Base-by-base conservation (phyloP, 2,888 invertebrate species). In the Smittia aterrima region DNA sequence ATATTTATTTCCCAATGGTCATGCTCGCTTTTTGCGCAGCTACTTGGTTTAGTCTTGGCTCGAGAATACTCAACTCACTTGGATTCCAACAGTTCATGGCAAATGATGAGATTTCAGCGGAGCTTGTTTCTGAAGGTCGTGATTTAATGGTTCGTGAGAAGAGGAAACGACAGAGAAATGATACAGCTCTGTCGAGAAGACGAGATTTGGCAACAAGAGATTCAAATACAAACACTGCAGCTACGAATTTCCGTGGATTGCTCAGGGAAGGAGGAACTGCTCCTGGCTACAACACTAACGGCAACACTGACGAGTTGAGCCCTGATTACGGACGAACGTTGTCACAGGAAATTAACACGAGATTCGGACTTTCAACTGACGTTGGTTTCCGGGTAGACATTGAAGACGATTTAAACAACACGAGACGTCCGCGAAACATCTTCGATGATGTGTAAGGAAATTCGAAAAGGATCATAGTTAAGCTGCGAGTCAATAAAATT, bases 21-120 rank as follows among this genome's bases (percentile, higher is more conserved):
- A 97, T 99, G 81, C 87, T 74, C 7, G 64, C 74, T 13, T 24
- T 74, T 32, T 74, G 66, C 40, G 47, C 64, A n/a, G 87, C 92
- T 54, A 99, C 98, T 0, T 96, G 95, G 86, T 93, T 96, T 80
- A 94, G 94, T 78, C 84, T 98, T 58, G 98, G 98, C 74, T 93
- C 95, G 74, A 89, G 97, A 68, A 85, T 96, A 74, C 85, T 99
- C 40, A 94, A 96, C 74, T 87, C 92, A 76, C 86, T 99, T 77
- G 99, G 97, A 40, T 96, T 97, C 82, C 97, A 98, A 82, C 98
- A 99, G 85, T 99, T 98, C 81, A 88, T 98, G 58, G 95, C 93
- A 0, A 95, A 97, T 77, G 96, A 97, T 81, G 94, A 96, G 79
- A 90, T 98, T 79, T 96, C 97, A 0, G 90, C 91, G 0, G 98